A percentile compares a stretch with the other conserved stretches of the same genome.
Evolutionary conservation across 2,888 invertebrate genomes (phyloP).

Genomic region (Strigamia maritima): DNA sequence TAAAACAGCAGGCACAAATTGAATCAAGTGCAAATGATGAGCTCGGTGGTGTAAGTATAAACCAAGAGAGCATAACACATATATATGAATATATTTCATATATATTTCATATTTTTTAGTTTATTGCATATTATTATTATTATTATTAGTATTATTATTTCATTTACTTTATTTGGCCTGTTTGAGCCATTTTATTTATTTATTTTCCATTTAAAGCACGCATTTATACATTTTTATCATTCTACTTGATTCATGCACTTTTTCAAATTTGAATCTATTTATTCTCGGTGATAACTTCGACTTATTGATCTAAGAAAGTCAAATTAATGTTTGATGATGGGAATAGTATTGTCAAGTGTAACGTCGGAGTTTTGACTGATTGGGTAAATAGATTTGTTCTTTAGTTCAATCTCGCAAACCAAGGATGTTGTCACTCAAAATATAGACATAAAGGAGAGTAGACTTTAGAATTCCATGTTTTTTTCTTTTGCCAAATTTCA

Average conservation of each 20-base stretch:
- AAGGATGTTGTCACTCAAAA: not conserved
- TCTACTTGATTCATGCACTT: conserved; percentile 16
- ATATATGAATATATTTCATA: conserved; percentile 11
- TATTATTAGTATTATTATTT: not conserved
- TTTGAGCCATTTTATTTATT: conserved; percentile 6
- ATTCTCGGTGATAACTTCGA: not conserved
- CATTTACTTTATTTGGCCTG: not conserved
- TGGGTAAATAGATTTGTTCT: not conserved
- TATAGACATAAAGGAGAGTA: not conserved
- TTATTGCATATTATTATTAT: not conserved
- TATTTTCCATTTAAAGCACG: conserved; percentile 13
- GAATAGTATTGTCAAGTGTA: not conserved
- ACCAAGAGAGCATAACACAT: conserved; percentile 17
- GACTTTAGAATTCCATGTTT: not conserved
- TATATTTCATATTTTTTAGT: not conserved
- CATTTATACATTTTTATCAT: conserved; percentile 24
- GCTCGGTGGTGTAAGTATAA: conserved; percentile 37
- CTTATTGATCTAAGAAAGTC: not conserved
- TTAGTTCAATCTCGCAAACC: conserved; percentile 16
- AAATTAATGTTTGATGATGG: not conserved
- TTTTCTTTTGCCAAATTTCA: not conserved
- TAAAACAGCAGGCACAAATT: conserved; percentile 37
- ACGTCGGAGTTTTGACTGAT: not conserved
- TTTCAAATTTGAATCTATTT: not conserved
- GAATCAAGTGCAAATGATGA: conserved; percentile 34